Conservation (phyloP, 2,797 vertebrate genomes). For the Pangasius macronema region DNA sequence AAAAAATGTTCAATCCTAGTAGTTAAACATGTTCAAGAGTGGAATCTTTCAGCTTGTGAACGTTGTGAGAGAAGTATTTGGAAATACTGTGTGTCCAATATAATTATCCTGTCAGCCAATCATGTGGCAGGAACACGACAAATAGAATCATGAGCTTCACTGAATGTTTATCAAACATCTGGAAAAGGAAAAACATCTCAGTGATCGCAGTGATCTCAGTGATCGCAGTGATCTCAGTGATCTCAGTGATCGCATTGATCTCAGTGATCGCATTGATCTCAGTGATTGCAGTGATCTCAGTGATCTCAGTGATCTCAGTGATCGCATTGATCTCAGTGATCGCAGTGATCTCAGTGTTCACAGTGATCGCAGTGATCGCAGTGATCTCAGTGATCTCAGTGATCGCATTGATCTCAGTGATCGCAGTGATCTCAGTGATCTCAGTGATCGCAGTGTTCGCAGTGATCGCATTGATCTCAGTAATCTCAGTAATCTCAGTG, state of each 20-base stretch:
- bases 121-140: background rate
- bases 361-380: no score
- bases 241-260: no score
- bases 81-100: background rate
- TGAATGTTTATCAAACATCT: background rate
- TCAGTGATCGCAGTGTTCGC: background rate
- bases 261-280: no score
- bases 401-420: no score
- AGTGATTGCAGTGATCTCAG: no score
- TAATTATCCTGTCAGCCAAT: background rate
- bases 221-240: no score
- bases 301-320: no score
- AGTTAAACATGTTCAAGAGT: background rate
- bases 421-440: no score
- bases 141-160: background rate
- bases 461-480: background rate
- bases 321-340: no score
- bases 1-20: background rate
- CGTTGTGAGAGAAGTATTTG: background rate
- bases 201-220: background rate
- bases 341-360: no score
- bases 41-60: background rate
- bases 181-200: background rate
- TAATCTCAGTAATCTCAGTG: background rate
- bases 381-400: no score